Evolutionary conservation across 2,888 invertebrate species (phyloP).

Genomic region (Linnaemya tessellans): DNA sequence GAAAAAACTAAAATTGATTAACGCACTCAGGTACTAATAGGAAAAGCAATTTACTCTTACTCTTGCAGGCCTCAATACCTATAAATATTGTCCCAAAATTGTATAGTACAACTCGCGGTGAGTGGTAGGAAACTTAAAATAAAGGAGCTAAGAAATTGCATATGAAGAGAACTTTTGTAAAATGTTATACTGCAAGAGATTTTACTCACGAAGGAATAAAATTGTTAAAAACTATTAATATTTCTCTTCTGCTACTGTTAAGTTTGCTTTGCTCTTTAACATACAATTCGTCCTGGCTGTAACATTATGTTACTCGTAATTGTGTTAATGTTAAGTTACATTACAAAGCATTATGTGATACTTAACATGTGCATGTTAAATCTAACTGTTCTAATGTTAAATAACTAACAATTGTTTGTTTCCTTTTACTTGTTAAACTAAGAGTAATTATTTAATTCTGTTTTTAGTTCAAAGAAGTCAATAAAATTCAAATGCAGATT

Average conservation of each 20-base stretch:
- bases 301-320: no score
- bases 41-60: background rate
- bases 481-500: no score
- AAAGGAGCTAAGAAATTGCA: background rate
- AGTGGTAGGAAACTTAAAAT: background rate
- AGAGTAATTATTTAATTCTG: no score
- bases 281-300: no score
- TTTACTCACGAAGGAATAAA: background rate
- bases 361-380: no score
- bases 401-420: no score
- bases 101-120: background rate
- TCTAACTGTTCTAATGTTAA: no score
- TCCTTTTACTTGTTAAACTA: no score
- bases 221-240: background rate
- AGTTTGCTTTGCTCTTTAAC: background rate
- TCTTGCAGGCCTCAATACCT: background rate
- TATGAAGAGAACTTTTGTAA: background rate
- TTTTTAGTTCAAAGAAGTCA: no score
- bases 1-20: background rate
- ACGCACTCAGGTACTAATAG: background rate
- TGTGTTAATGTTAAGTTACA: no score
- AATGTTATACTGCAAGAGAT: background rate
- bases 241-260: background rate
- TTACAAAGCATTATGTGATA: no score
- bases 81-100: slow-evolving; percentile 39